These are phyloP conservation scores for Spodoptera frugiperda DNA, from an alignment of 1,140 invertebrate genomes.

Conservation along the genomic window DNA sequence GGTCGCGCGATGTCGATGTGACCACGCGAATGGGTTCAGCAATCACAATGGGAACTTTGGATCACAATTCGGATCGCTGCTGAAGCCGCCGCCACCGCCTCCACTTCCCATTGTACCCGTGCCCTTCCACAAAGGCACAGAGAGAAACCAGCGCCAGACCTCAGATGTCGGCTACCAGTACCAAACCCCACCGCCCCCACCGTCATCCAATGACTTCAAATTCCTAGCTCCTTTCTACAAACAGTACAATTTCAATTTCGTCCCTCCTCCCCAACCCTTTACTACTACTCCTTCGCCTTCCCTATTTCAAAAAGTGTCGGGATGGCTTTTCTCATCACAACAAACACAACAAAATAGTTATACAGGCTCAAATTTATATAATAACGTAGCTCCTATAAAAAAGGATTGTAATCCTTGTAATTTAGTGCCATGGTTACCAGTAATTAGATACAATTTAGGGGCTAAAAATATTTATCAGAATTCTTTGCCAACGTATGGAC, in stretches of 20 bases:
- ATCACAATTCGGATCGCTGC: conserved; percentile 67
- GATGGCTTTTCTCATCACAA: conserved; percentile 81
- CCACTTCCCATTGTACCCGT: conserved; percentile 68
- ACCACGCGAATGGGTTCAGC: conserved; percentile 59
- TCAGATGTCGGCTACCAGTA: conserved; percentile 66
- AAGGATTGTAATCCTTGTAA: conserved; percentile 91
- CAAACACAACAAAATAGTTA: conserved; percentile 69
- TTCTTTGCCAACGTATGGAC: conserved; percentile 71
- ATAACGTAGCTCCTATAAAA: conserved; percentile 71
- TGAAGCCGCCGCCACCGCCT: conserved; percentile 74
- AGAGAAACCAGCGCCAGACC: conserved; percentile 67
- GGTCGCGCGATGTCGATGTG: conserved; percentile 65
- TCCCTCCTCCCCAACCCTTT: conserved; percentile 79
- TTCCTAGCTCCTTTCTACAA: conserved; percentile 81
- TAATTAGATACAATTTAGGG: conserved; percentile 84
- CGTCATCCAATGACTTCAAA: conserved; percentile 69
- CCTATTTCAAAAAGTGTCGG: conserved; percentile 83
- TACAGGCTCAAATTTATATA: conserved; percentile 55
- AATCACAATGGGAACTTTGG: conserved; percentile 60
- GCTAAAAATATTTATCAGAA: conserved; percentile 64
- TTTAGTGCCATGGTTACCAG: conserved; percentile 92
- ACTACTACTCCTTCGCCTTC: conserved; percentile 76
- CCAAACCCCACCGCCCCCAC: conserved; percentile 61
- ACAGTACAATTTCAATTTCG: conserved; percentile 82
- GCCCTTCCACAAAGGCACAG: conserved; percentile 72